These are phyloP conservation scores for Lobophora halterata DNA, from an alignment of 2,888 invertebrate genomes.

Conservation along the genomic window DNA sequence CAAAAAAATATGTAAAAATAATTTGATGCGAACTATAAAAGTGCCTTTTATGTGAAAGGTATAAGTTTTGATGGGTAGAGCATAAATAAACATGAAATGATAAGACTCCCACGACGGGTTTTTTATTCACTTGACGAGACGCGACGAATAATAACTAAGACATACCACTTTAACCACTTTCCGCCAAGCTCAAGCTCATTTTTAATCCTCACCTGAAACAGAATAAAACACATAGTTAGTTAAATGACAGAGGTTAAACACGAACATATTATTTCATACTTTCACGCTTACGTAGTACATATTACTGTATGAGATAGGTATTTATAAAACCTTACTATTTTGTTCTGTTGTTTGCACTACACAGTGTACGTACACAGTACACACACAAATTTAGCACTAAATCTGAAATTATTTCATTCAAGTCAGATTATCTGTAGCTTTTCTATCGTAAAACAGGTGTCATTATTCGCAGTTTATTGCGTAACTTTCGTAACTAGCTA, in stretches of 20 bases:
- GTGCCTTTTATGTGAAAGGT: constrained; percentile 11
- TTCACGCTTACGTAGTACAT: constrained; percentile 12
- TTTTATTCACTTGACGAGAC: constrained; percentile 8
- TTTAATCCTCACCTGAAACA: constrained; percentile 52
- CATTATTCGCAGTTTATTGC: constrained; percentile 21
- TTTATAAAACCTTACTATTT: constrained; percentile 11
- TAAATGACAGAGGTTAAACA: constrained; percentile 6
- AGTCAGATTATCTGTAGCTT: constrained; percentile 14
- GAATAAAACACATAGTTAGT: constrained; percentile 30
- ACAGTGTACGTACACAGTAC: no score
- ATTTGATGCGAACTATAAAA: no score
- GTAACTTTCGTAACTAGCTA: constrained; percentile 28
- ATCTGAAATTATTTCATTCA: constrained; percentile 14
- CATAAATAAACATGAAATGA: constrained; percentile 9
- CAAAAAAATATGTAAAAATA: constrained; percentile 19
- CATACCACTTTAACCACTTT: constrained; percentile 18
- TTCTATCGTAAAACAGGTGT: constrained; percentile 21
- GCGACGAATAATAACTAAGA: constrained; percentile 22
- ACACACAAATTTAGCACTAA: constrained; percentile 9
- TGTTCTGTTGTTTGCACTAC: constrained; percentile 3
- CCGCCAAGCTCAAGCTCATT: constrained; percentile 28
- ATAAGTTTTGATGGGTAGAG: constrained; percentile 5
- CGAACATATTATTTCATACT: no score
- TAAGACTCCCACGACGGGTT: constrained; percentile 28
- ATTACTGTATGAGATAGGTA: no score